Evolutionary conservation across 1,140 invertebrate species (phyloP), one percentile per base, ranked within the genome.

Genomic region (Rhopalosiphum maidis): DNA sequence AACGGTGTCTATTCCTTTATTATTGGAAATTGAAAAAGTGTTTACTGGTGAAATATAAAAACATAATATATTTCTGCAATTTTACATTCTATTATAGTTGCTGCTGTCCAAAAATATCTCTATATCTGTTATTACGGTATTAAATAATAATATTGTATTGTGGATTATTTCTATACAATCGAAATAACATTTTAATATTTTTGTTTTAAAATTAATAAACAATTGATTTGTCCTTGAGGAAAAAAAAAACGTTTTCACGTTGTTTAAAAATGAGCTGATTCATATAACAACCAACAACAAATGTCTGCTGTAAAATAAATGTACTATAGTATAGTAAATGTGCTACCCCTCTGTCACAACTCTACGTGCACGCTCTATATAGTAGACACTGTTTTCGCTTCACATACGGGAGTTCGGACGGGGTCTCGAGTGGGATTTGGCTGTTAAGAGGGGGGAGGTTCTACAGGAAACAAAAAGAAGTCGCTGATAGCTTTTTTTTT

Each of bases 281-380:
- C 51, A 7, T 89, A 89, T n/a, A 54, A 21, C 35, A 4, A 89
- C 51, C 35, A 35, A 89, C 51, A 7, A 91, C 41, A 43, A 91
- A 91, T 82, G 46, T 37, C 68, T 46, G 35, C n/a, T 83, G 60
- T 82, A 82, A 83, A 92, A 92, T 82, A 92, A 83, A 91, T 91
- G n/a, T 83, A 54, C 90, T 46, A 51, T 51, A 51, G 21, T 51
- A 51, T 51, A 25, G 22, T 77, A 91, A 92, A 92, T 83, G 77
- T n/a, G 46, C 46, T 22, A 21, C 18, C 25, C 15, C 22, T 46
- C 25, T 3, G 5, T 22, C 37, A 25, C 51, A 1, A 41, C 43
- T 7, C 9, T 23, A 37, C 23, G 23, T 1, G 15, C 7, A 23
- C n/a, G 37, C 41, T 68, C 88, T 48, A 41, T 91, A 15, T 46